These are phyloP conservation scores for Montipora efflorescens DNA, from an alignment of 64 coral and sea anemone genomes.

Conservation along the genomic window DNA sequence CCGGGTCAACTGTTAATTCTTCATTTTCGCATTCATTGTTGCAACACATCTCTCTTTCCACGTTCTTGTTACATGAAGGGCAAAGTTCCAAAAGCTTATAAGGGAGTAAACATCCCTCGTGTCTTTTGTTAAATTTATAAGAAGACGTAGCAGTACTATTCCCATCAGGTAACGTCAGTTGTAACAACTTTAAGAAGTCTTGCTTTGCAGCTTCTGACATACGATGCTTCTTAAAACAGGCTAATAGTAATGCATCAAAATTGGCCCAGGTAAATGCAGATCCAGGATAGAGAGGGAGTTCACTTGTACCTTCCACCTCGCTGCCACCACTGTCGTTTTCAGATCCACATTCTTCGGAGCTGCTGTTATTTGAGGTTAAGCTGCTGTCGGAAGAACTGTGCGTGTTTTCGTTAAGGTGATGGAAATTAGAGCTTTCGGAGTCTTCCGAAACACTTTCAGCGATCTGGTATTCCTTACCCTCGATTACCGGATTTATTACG, in stretches of 20 bases:
- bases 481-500: too few species aligned
- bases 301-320: background rate
- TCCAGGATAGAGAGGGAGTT: background rate
- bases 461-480: too few species aligned
- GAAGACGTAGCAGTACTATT: constrained; percentile 10
- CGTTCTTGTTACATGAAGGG: background rate
- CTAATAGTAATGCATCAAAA: background rate
- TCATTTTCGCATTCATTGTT: background rate
- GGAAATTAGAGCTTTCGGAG: too few species aligned
- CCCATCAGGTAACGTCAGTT: constrained; percentile 5
- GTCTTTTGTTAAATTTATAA: constrained; percentile 43
- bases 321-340: background rate
- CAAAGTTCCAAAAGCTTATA: background rate
- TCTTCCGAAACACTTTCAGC: too few species aligned
- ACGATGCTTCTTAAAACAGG: constrained; percentile 23
- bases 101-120: background rate
- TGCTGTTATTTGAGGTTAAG: background rate
- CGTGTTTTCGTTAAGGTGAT: too few species aligned
- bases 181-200: constrained; percentile 28
- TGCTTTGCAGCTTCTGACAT: constrained; percentile 6
- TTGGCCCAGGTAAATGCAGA: background rate
- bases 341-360: background rate
- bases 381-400: too few species aligned
- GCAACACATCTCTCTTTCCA: background rate
- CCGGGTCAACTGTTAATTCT: background rate